phyloP scores from a whole-genome alignment of 2,888 invertebrate species.

The Oscheius myriophilus region DNA sequence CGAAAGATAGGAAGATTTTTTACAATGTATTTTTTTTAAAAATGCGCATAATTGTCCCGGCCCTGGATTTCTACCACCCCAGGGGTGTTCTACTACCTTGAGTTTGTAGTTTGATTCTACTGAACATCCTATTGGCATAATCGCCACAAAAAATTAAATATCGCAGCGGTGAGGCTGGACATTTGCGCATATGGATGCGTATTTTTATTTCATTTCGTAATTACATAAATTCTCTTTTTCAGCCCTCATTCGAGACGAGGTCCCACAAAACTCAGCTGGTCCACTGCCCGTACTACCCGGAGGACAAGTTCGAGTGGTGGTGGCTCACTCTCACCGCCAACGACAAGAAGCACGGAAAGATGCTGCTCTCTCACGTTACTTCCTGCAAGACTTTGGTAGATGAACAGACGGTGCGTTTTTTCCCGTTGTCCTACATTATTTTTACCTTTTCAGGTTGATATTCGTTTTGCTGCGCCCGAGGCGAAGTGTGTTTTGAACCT shows the following conservation, averaged over 20 bases:
- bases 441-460: constrained; percentile 76
- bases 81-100: too few species aligned
- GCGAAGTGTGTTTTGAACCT: constrained; percentile 85
- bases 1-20: too few species aligned
- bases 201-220: background rate
- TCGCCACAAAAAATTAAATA: too few species aligned
- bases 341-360: constrained; percentile 81
- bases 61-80: too few species aligned
- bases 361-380: constrained; percentile 89
- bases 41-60: too few species aligned
- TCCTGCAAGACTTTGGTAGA: constrained; percentile 90
- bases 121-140: too few species aligned
- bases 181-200: too few species aligned
- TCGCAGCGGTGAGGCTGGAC: too few species aligned
- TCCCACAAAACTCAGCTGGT: constrained; percentile 94
- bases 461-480: constrained; percentile 94
- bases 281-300: constrained; percentile 94
- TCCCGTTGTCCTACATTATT: constrained; percentile 6
- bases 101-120: too few species aligned
- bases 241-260: constrained; percentile 76
- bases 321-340: constrained; percentile 88
- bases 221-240: background rate
- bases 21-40: too few species aligned
- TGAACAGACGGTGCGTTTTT: constrained; percentile 76
- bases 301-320: constrained; percentile 97